Conservation (phyloP, 2,113 vertebrate species). For the Calyptommatus sinebrachiatus region DNA sequence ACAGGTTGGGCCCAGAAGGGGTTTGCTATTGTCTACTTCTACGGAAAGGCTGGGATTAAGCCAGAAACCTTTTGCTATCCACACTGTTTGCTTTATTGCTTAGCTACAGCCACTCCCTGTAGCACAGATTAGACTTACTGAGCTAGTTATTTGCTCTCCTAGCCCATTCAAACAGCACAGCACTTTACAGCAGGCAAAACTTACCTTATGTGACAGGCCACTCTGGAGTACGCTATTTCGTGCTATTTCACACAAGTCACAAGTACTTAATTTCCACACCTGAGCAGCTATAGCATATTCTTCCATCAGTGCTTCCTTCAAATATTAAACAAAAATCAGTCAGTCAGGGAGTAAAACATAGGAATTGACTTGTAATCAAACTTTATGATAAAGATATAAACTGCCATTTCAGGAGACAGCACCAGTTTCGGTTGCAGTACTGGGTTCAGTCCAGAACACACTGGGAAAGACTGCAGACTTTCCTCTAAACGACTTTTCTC, state of each 20-base stretch:
- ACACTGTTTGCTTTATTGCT: too few species aligned
- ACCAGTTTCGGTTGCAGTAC: too few species aligned
- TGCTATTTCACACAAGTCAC: conserved; percentile 94
- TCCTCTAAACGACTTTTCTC: too few species aligned
- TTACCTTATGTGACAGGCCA: conserved; percentile 90
- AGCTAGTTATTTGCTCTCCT: neutral
- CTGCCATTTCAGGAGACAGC: too few species aligned
- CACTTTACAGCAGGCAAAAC: neutral
- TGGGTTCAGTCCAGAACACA: too few species aligned
- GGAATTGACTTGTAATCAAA: neutral
- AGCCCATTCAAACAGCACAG: neutral
- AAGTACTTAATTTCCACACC: conserved; percentile 97
- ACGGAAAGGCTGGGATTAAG: too few species aligned
- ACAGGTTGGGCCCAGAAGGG: too few species aligned
- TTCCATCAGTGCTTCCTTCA: conserved; percentile 92
- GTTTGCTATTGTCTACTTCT: too few species aligned
- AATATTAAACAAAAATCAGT: conserved; percentile 40
- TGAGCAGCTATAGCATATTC: conserved; percentile 97
- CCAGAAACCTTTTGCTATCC: too few species aligned
- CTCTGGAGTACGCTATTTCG: conserved; percentile 96
- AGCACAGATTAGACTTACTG: neutral
- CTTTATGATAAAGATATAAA: neutral
- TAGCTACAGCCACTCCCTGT: too few species aligned
- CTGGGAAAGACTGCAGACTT: too few species aligned
- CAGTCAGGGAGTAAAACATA: neutral